Conservation (phyloP, 2,113 vertebrate species). For the Sylvilagus bachmani region DNA sequence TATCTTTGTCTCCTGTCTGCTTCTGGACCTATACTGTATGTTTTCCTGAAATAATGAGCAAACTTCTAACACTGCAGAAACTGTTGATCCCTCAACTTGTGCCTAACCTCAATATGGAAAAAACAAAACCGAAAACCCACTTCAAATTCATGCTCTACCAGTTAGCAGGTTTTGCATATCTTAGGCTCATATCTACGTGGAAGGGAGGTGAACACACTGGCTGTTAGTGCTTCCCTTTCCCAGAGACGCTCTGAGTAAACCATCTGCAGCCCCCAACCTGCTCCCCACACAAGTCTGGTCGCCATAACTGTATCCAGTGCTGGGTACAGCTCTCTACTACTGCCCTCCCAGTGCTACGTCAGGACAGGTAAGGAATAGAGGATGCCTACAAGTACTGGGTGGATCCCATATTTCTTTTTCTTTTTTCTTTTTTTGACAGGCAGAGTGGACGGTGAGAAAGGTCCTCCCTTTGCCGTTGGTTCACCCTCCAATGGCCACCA, state of each 20-base stretch:
- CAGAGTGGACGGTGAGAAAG: too few relatives aligned
- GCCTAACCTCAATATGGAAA: not conserved
- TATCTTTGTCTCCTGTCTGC: not conserved
- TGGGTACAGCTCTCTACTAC: not conserved
- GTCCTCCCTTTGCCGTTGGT: too few relatives aligned
- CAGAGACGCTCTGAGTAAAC: not conserved
- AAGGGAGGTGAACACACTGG: not conserved
- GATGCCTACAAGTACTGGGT: not conserved
- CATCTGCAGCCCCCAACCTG: not conserved
- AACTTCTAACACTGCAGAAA: not conserved
- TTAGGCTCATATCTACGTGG: not conserved
- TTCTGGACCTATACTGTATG: not conserved
- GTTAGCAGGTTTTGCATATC: not conserved
- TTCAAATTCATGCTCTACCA: not conserved
- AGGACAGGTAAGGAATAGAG: not conserved
- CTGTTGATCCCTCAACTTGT: not conserved
- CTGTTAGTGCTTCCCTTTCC: not conserved
- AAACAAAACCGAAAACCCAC: not conserved
- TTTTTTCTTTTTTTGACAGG: not conserved
- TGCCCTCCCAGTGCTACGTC: not conserved
- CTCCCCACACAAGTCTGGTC: not conserved
- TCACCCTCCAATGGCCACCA: too few relatives aligned
- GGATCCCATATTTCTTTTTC: not conserved
- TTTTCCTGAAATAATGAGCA: not conserved
- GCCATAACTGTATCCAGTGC: not conserved